Evolutionary conservation across 2,888 invertebrate genomes (phyloP).

Genomic region (Zelleria hepariella): DNA sequence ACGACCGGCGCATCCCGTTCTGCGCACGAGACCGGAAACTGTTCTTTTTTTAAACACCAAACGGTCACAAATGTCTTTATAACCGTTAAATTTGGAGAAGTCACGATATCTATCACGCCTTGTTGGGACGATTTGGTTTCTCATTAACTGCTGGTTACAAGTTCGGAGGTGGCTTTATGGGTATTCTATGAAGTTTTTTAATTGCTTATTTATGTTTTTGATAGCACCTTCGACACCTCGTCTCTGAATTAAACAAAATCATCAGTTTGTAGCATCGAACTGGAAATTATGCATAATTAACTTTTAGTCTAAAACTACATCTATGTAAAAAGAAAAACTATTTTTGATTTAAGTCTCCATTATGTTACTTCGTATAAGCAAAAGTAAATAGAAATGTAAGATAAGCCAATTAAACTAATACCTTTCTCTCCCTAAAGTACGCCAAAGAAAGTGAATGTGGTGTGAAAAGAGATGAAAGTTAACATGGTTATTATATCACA

Average conservation of each 20-base stretch:
- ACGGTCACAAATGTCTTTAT: constrained; percentile 12
- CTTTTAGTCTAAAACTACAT: too few species aligned
- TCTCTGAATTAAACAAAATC: too few species aligned
- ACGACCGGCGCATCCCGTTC: constrained; percentile 17
- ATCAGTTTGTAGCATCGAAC: too few species aligned
- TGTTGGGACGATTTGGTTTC: background rate
- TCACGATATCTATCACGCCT: constrained; percentile 6
- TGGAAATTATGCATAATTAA: too few species aligned
- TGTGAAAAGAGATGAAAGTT: background rate
- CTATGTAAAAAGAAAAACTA: too few species aligned
- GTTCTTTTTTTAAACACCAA: constrained; percentile 8
- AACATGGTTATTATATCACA: too few species aligned
- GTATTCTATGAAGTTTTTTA: background rate
- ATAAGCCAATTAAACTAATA: background rate
- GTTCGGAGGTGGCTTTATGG: background rate
- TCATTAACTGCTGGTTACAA: background rate
- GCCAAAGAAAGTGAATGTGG: background rate
- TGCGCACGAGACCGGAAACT: constrained; percentile 43
- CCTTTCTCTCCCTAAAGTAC: background rate
- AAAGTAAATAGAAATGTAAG: background rate
- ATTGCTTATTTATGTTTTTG: background rate
- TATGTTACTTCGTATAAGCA: background rate
- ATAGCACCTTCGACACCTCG: background rate
- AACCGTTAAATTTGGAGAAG: constrained; percentile 23
- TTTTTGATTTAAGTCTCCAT: too few species aligned